Evolutionary conservation across 2,113 vertebrate species (phyloP).

Genomic region (Telmatochromis sp.): DNA sequence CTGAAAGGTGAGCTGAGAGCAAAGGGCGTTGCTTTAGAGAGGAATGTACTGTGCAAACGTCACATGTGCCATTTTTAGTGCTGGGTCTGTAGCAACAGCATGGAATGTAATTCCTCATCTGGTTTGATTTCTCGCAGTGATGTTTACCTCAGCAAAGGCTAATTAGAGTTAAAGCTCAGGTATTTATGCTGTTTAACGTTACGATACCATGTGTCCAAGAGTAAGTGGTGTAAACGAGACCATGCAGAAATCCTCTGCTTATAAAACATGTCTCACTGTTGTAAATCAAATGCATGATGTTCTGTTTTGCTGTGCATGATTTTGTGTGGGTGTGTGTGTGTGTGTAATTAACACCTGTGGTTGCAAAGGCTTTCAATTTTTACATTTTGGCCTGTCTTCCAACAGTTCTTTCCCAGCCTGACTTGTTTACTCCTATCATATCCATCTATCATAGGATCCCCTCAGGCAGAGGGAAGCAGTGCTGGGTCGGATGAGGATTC

Average conservation of each 20-base stretch:
- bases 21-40: background rate
- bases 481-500: conserved; percentile 16
- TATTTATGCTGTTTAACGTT: background rate
- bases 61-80: conserved; percentile 59
- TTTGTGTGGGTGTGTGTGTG: background rate
- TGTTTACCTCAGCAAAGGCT: conserved; percentile 1
- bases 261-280: background rate
- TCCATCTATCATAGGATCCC: conserved; percentile 18
- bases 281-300: conserved; percentile 29
- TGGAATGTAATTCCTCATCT: conserved; percentile 29
- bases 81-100: conserved; percentile 55
- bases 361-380: background rate
- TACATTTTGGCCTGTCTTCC: background rate
- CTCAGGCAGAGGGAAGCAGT: background rate
- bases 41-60: conserved; percentile 16
- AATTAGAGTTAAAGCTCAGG: background rate
- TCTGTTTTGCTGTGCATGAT: conserved; percentile 34
- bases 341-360: conserved; percentile 30
- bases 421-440: background rate
- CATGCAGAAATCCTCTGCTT: background rate
- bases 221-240: background rate
- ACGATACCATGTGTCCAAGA: background rate
- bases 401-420: background rate
- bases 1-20: conserved; percentile 34
- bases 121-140: background rate